Conservation (phyloP, 2,113 vertebrate genomes). For the Pitta sordida region DNA sequence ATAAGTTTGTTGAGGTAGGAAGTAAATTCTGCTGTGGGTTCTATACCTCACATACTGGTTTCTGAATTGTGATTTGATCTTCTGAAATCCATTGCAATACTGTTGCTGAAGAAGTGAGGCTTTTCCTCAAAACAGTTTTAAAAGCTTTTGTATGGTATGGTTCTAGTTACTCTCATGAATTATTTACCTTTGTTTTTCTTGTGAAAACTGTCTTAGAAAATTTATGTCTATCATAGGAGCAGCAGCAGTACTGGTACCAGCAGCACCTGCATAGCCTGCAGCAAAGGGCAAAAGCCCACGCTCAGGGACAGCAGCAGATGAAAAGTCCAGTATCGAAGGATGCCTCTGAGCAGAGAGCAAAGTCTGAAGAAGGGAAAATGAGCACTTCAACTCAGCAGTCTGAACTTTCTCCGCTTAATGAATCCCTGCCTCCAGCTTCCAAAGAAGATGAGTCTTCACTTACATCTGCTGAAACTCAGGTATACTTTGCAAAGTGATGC, state of each 20-base stretch:
- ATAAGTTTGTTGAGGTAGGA: neutral
- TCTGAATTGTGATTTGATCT: neutral
- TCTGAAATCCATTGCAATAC: neutral
- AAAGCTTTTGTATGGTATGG: neutral
- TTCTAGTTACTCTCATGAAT: neutral
- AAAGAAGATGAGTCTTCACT: constrained; percentile 86
- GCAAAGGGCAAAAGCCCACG: constrained; percentile 79
- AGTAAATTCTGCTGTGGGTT: neutral
- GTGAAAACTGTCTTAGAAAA: neutral
- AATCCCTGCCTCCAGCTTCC: constrained; percentile 79
- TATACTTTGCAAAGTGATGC: constrained; percentile 29
- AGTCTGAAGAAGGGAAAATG: constrained; percentile 57
- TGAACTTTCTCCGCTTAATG: constrained; percentile 70
- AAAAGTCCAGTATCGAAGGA: constrained; percentile 65
- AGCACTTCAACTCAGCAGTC: constrained; percentile 44
- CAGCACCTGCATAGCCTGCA: constrained; percentile 91
- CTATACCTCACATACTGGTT: neutral
- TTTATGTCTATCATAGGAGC: constrained; percentile 75
- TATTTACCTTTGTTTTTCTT: neutral
- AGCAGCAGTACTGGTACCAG: constrained; percentile 96
- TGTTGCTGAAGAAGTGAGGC: neutral
- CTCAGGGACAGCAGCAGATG: constrained; percentile 68
- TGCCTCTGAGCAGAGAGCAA: constrained; percentile 49
- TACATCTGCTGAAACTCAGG: constrained; percentile 81
- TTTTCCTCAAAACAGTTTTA: neutral